phyloP scores from a whole-genome alignment of 2,888 invertebrate genomes.

The Drosophila mulleri region DNA sequence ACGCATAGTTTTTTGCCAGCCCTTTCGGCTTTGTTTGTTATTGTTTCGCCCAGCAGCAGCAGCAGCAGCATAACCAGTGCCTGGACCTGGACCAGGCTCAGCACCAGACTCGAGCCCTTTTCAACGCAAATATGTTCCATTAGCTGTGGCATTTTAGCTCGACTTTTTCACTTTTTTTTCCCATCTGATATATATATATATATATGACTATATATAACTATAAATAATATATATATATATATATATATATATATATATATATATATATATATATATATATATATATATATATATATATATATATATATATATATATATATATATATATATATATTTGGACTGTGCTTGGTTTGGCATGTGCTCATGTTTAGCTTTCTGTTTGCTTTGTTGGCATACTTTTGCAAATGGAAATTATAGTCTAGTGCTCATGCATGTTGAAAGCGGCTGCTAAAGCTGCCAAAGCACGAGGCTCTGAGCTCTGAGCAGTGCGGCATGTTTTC shows the following conservation, averaged over 20 bases:
- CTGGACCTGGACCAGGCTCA: slow-evolving; percentile 42
- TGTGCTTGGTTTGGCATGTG: slow-evolving; percentile 62
- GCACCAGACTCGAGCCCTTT: slow-evolving; percentile 62
- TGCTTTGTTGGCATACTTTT: slow-evolving; percentile 76
- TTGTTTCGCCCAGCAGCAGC: slow-evolving; percentile 61
- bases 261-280: slow-evolving; percentile 22
- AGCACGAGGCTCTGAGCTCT: not conserved
- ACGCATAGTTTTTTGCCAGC: slow-evolving; percentile 76
- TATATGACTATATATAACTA: too few relatives aligned
- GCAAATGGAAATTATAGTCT: slow-evolving; percentile 78
- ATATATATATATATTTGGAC: slow-evolving; percentile 42
- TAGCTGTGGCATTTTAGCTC: slow-evolving; percentile 75
- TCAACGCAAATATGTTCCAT: slow-evolving; percentile 80
- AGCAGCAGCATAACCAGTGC: slow-evolving; percentile 28
- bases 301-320: not conserved
- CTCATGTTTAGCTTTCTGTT: slow-evolving; percentile 69
- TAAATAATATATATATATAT: slow-evolving; percentile 18
- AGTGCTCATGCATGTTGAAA: slow-evolving; percentile 63
- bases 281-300: slow-evolving; percentile 8
- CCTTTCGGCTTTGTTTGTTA: slow-evolving; percentile 70
- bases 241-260: slow-evolving; percentile 21
- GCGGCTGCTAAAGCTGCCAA: slow-evolving; percentile 28
- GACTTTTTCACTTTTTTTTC: slow-evolving; percentile 51
- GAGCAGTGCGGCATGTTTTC: slow-evolving; percentile 2
- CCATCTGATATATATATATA: slow-evolving; percentile 17